These are phyloP conservation scores for Miltochrista miniata DNA, from an alignment of 2,888 invertebrate species.

Conservation along the genomic window DNA sequence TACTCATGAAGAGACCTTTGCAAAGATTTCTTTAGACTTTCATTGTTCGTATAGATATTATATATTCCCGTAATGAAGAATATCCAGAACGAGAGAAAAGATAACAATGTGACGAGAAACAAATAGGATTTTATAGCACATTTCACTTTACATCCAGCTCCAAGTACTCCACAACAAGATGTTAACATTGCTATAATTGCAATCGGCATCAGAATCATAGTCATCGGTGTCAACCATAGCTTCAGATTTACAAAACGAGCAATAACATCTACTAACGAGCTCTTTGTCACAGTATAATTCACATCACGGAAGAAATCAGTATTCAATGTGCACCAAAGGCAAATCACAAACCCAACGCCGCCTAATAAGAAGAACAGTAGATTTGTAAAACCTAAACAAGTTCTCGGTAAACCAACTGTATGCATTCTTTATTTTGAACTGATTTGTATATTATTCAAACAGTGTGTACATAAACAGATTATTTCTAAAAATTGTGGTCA, in stretches of 20 bases:
- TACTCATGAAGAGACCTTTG: conserved; percentile 45
- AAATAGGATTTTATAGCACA: conserved; percentile 72
- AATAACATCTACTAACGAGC: conserved; percentile 50
- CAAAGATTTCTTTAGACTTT: conserved; percentile 48
- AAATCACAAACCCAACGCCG: conserved; percentile 50
- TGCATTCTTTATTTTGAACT: conserved; percentile 54
- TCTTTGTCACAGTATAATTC: conserved; percentile 69
- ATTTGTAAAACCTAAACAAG: conserved; percentile 73
- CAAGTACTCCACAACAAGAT: conserved; percentile 71
- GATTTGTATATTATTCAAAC: conserved; percentile 2
- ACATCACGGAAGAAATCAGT: conserved; percentile 70
- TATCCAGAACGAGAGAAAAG: conserved; percentile 56
- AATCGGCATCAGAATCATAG: conserved; percentile 59
- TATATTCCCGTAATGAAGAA: conserved; percentile 66
- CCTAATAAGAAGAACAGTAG: conserved; percentile 61
- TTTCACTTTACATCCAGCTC: conserved; percentile 67
- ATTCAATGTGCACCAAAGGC: conserved; percentile 69
- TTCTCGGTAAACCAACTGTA: conserved; percentile 64
- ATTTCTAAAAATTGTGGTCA: conserved; percentile 23
- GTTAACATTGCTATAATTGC: conserved; percentile 58
- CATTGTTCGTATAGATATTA: conserved; percentile 63
- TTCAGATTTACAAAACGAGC: conserved; percentile 66
- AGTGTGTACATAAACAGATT: conserved; percentile 14
- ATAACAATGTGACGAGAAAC: conserved; percentile 57
- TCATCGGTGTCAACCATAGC: conserved; percentile 64